Conservation (phyloP, 2,888 invertebrate species). For the Balanococcus diminutus region DNA sequence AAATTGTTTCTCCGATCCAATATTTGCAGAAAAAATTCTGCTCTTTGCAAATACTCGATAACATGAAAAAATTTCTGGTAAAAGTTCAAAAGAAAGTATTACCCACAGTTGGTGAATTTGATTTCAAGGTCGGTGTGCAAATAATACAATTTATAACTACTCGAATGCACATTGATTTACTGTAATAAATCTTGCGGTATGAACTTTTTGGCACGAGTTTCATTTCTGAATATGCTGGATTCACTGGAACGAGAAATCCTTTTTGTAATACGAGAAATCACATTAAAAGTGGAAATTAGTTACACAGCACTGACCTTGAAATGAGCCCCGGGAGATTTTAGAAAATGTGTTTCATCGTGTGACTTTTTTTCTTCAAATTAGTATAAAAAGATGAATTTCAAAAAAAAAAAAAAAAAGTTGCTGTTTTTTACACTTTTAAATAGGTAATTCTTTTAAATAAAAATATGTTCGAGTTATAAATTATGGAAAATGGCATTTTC, state of each 20-base stretch:
- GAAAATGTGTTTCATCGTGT: neutral
- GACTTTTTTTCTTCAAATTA: neutral
- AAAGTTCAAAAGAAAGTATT: neutral
- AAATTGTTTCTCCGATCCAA: neutral
- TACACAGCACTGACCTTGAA: neutral
- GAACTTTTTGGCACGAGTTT: slow-evolving; percentile 6
- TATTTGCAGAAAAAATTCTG: neutral
- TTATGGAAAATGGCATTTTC: neutral
- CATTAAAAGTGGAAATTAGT: neutral
- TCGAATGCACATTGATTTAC: neutral
- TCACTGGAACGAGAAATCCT: slow-evolving; percentile 3
- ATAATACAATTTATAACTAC: neutral
- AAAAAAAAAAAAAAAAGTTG: neutral
- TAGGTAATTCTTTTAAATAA: neutral
- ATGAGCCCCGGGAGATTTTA: neutral
- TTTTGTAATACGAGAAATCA: neutral
- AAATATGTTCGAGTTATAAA: slow-evolving; percentile 7
- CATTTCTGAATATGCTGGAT: neutral
- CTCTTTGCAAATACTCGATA: neutral
- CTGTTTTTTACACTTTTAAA: neutral
- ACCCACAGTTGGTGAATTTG: neutral
- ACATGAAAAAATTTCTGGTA: neutral
- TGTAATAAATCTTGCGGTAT: neutral
- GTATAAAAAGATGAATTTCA: neutral
- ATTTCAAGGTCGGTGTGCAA: neutral